Conservation (phyloP, 2,113 vertebrate genomes). For the Leptosomus discolor region DNA sequence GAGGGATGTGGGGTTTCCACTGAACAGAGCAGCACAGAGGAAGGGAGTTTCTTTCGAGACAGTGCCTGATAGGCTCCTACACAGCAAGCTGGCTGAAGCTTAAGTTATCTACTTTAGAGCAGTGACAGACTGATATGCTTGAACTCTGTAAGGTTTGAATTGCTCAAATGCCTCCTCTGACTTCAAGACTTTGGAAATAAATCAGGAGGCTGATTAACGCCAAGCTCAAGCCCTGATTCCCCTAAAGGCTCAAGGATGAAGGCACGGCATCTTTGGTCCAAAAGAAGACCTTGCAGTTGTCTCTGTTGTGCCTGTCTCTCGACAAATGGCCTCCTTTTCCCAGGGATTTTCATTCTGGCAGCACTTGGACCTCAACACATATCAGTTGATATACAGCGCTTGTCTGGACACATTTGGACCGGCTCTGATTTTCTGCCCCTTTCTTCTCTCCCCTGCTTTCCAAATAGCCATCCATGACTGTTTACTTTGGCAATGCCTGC, state of each 20-base stretch:
- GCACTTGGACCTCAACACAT: background rate
- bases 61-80: background rate
- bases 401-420: slow-evolving; percentile 28
- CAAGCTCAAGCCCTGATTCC: background rate
- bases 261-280: background rate
- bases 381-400: background rate
- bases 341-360: background rate
- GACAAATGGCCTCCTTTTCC: background rate
- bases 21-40: background rate
- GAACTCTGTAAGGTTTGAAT: background rate
- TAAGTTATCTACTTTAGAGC: background rate
- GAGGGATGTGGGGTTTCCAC: background rate
- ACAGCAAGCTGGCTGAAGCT: background rate
- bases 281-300: background rate
- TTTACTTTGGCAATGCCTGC: slow-evolving; percentile 52
- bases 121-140: background rate
- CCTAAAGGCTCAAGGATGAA: background rate
- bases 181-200: background rate
- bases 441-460: slow-evolving; percentile 35
- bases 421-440: background rate
- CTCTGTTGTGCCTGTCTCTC: background rate
- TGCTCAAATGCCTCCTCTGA: background rate
- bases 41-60: background rate
- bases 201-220: background rate
- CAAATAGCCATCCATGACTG: slow-evolving; percentile 31